These are phyloP conservation scores for Falco punctatus DNA, from an alignment of 2,113 vertebrate species.

Conservation along the genomic window DNA sequence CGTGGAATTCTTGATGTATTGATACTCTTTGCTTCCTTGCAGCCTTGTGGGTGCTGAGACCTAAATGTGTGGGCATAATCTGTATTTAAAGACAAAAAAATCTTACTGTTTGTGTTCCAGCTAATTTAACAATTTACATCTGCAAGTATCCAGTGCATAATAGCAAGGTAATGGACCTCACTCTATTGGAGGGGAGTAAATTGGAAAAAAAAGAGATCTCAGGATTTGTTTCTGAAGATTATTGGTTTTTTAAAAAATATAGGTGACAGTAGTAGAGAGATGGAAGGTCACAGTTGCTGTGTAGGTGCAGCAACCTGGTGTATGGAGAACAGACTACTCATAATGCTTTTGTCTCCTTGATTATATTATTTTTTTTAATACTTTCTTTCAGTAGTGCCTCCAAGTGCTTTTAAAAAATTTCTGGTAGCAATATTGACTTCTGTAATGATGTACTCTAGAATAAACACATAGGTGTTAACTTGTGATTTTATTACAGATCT, in stretches of 20 bases:
- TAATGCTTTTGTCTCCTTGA: not conserved
- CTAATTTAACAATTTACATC: not conserved
- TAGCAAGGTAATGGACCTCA: not conserved
- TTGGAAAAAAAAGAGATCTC: not conserved
- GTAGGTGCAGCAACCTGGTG: not conserved
- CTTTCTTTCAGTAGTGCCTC: not conserved
- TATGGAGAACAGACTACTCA: not conserved
- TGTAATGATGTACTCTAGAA: not conserved
- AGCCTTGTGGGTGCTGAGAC: not conserved
- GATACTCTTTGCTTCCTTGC: not conserved
- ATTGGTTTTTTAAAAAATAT: not conserved
- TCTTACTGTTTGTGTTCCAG: not conserved
- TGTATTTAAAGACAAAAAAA: not conserved
- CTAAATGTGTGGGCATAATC: fast-evolving
- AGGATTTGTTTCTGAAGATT: not conserved
- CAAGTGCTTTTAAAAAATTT: not conserved
- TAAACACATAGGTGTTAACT: not conserved
- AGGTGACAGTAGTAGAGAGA: not conserved
- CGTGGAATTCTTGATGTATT: fast-evolving
- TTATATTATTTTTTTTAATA: not conserved
- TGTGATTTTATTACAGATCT: not conserved
- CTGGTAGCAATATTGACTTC: not conserved
- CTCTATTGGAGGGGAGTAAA: not conserved
- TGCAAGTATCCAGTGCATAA: not conserved
- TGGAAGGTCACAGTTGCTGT: not conserved